Evolutionary conservation across 2,113 vertebrate genomes (phyloP).

Genomic region (Xenus cinereus): DNA sequence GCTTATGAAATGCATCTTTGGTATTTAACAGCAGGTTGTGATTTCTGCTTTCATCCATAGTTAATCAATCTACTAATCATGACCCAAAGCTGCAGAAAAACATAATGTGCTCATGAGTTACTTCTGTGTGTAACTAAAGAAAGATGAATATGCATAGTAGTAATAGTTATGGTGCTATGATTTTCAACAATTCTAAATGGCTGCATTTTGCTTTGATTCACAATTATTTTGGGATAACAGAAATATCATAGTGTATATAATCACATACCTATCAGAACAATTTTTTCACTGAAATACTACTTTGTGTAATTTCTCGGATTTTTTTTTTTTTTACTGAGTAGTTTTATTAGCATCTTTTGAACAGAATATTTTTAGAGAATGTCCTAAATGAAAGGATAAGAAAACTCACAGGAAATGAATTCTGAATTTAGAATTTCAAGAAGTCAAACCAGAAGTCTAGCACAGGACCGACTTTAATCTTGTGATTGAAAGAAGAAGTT

Average conservation of each 20-base stretch:
- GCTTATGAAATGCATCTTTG: constrained; percentile 17
- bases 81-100: background rate
- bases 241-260: background rate
- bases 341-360: background rate
- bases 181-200: background rate
- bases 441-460: background rate
- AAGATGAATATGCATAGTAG: background rate
- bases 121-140: background rate
- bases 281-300: background rate
- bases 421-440: background rate
- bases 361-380: background rate
- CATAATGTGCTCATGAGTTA: background rate
- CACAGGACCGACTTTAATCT: background rate
- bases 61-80: constrained; percentile 43
- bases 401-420: background rate
- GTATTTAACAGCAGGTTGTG: constrained; percentile 18
- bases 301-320: background rate
- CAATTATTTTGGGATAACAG: background rate
- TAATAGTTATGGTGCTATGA: background rate
- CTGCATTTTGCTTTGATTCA: background rate
- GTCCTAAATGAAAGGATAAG: background rate
- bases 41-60: background rate
- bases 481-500: background rate
- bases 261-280: background rate
- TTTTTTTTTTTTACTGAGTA: background rate